Percentiles rank a stretch among this genome's conserved stretches.
These are phyloP conservation scores for Phymatocera aterrima DNA, from an alignment of 2,888 invertebrate genomes.

Conservation along the genomic window DNA sequence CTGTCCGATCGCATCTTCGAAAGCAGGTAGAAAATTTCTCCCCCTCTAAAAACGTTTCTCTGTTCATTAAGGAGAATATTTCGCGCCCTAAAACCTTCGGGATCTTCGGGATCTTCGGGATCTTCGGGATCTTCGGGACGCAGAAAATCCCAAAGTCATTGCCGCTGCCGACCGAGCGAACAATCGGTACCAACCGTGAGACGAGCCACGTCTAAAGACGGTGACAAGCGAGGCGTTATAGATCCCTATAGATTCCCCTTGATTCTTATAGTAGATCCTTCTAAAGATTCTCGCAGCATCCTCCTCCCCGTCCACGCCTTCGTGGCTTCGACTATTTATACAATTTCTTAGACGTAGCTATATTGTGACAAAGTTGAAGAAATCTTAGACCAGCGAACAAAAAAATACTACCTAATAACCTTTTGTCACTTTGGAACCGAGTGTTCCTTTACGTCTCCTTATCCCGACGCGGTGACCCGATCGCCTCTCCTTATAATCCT, in stretches of 20 bases:
- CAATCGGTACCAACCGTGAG: constrained; percentile 18
- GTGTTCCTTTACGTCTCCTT: background rate
- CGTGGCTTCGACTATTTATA: constrained; percentile 10
- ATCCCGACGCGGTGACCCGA: background rate
- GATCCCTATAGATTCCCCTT: constrained; percentile 23
- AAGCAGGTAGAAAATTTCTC: constrained; percentile 27
- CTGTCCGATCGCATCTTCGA: constrained; percentile 19
- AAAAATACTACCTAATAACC: background rate
- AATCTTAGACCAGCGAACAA: constrained; percentile 13
- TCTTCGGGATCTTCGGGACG: background rate
- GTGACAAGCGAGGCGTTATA: constrained; percentile 37
- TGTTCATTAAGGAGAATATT: constrained; percentile 12
- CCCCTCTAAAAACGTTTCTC: background rate
- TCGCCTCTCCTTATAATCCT: background rate
- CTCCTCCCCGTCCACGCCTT: constrained; percentile 28
- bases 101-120: background rate
- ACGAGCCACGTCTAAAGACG: constrained; percentile 19
- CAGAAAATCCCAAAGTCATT: constrained; percentile 38
- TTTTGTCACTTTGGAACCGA: constrained; percentile 1
- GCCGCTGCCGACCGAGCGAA: constrained; percentile 24
- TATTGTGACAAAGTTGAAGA: constrained; percentile 24
- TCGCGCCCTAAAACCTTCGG: constrained; percentile 19
- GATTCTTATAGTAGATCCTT: background rate
- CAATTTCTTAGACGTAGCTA: background rate
- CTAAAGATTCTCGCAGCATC: background rate